Percentiles rank a stretch among this genome's conserved stretches.
These are phyloP conservation scores for Sussaba pulchella DNA, from an alignment of 2,888 invertebrate species.

Conservation along the genomic window DNA sequence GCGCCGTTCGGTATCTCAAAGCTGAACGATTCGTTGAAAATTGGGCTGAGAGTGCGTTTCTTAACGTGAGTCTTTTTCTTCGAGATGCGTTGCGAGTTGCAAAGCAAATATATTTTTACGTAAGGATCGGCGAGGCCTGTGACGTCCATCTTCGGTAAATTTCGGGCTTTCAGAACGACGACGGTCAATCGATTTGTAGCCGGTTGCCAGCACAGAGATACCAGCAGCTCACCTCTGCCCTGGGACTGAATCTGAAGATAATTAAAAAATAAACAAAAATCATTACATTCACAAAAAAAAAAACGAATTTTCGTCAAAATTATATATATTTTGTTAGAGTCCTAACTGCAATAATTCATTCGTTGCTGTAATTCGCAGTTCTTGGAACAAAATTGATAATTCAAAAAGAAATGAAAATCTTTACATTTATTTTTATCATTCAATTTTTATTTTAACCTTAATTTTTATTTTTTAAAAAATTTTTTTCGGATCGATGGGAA, in stretches of 20 bases:
- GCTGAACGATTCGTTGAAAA: conserved; percentile 99
- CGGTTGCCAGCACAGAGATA: conserved; percentile 99
- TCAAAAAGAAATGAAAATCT: no score
- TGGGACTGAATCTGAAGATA: conserved; percentile 92
- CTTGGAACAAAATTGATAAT: no score
- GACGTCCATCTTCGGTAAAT: conserved; percentile 99
- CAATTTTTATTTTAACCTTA: no score
- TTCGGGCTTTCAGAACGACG: conserved; percentile 98
- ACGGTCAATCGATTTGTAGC: conserved; percentile 98
- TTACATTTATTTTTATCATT: no score
- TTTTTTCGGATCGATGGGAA: no score
- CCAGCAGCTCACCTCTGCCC: conserved; percentile 97
- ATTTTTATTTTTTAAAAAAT: no score
- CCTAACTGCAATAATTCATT: no score
- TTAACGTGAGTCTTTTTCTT: conserved; percentile 99
- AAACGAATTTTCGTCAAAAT: no score
- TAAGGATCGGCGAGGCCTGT: conserved; percentile 98
- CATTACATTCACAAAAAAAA: no score
- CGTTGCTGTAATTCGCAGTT: no score
- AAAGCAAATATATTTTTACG: conserved; percentile 98
- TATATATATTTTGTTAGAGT: no score
- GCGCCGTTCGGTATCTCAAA: conserved; percentile 96
- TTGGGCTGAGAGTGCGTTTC: conserved; percentile 98
- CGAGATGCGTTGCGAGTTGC: conserved; percentile 98
- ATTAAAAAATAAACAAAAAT: neutral